Evolutionary conservation across 2,113 vertebrate species (phyloP).

Genomic region (Ictalurus punctatus): DNA sequence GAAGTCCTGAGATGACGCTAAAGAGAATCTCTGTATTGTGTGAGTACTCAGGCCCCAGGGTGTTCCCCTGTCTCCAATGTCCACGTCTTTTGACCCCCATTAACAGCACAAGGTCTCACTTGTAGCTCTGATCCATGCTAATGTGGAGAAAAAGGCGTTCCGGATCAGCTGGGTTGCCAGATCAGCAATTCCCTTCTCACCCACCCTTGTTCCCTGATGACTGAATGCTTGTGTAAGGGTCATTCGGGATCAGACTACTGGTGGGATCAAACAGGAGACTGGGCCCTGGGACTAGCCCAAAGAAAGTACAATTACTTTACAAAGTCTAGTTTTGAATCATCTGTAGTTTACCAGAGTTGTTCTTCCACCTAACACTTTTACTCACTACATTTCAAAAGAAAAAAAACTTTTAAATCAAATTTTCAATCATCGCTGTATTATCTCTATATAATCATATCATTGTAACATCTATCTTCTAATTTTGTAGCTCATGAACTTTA

Average conservation of each 20-base stretch:
- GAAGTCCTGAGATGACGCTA: background rate
- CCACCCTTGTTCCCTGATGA: conserved; percentile 23
- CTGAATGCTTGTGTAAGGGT: conserved; percentile 36
- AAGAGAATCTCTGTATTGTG: conserved; percentile 25
- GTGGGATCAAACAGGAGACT: conserved; percentile 43
- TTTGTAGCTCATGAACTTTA: background rate
- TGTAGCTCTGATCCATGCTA: conserved; percentile 51
- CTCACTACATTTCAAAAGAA: background rate
- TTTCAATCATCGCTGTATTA: background rate
- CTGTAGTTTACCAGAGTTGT: background rate
- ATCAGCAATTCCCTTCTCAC: conserved; percentile 35
- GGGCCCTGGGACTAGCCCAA: no score
- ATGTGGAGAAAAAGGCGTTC: conserved; percentile 37
- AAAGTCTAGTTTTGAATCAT: background rate
- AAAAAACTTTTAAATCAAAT: background rate
- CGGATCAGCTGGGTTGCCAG: conserved; percentile 36
- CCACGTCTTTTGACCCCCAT: conserved; percentile 44
- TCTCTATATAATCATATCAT: background rate
- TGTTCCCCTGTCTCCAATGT: conserved; percentile 27
- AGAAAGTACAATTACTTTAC: background rate
- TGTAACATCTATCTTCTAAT: background rate
- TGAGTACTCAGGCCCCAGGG: conserved; percentile 19
- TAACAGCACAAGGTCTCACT: conserved; percentile 52
- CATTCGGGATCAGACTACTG: conserved; percentile 37
- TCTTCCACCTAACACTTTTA: background rate